Percentiles rank a stretch among this genome's conserved stretches.
phyloP scores from a whole-genome alignment of 1,140 invertebrate species.

The Bombus confusus region DNA sequence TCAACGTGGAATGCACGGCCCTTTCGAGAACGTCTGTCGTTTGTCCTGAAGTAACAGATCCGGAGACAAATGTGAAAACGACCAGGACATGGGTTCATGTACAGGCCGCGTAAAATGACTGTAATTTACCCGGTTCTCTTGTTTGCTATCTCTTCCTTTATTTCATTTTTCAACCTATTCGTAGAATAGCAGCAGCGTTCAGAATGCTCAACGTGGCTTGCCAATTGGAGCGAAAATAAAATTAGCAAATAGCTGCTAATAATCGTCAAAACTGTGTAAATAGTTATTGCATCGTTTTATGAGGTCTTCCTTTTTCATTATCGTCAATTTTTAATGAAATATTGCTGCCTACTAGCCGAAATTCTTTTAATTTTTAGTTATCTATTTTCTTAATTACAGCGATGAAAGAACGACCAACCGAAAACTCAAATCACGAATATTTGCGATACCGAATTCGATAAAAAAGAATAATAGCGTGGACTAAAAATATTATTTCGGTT shows the following conservation, averaged over 20 bases:
- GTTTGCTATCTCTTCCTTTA: background rate
- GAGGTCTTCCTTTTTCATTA: background rate
- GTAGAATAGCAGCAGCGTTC: background rate
- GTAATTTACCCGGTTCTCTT: conserved; percentile 26
- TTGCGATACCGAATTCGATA: no score
- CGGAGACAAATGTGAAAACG: conserved; percentile 45
- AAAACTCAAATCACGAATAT: no score
- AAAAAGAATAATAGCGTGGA: no score
- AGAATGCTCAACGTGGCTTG: background rate
- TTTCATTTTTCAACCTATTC: background rate
- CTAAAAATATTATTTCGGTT: no score
- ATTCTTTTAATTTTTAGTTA: background rate
- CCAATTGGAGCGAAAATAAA: background rate
- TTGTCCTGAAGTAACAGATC: conserved; percentile 43
- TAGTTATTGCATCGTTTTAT: background rate
- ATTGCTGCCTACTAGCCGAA: background rate
- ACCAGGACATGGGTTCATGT: conserved; percentile 35
- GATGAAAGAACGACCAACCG: no score
- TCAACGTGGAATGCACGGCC: conserved; percentile 68
- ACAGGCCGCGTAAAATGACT: conserved; percentile 40
- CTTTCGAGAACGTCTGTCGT: conserved; percentile 61
- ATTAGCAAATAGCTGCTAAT: background rate
- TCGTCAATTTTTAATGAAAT: background rate
- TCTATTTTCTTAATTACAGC: no score
- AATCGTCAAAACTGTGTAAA: background rate